These are phyloP conservation scores for Otis tarda DNA, from an alignment of 2,113 vertebrate species.

Conservation along the genomic window DNA sequence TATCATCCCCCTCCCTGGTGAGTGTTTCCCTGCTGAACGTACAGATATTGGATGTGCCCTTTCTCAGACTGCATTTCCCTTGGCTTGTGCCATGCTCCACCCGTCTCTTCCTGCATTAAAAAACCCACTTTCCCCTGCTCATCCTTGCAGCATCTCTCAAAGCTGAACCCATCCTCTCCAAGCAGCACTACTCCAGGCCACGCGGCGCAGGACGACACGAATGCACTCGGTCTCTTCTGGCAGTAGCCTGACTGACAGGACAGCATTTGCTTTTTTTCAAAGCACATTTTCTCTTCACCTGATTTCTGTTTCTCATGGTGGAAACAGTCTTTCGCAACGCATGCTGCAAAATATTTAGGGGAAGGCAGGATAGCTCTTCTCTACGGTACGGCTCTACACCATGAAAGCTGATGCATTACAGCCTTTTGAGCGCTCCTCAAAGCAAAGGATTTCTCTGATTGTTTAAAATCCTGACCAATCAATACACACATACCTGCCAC, in stretches of 20 bases:
- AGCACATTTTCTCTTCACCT: neutral
- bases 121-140: neutral
- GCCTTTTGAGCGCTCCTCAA: neutral
- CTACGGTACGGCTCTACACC: neutral
- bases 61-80: neutral
- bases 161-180: accelerated
- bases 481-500: neutral
- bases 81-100: neutral
- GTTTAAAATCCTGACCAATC: neutral
- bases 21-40: neutral
- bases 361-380: neutral
- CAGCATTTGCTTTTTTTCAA: neutral
- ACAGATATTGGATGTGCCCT: neutral
- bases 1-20: neutral
- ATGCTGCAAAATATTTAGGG: neutral
- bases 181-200: neutral
- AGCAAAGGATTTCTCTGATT: neutral
- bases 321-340: neutral
- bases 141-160: neutral
- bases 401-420: neutral
- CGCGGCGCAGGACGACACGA: accelerated
- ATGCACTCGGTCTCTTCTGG: neutral
- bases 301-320: neutral
- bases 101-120: neutral
- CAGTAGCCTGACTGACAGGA: neutral